Evolutionary conservation across 2,797 vertebrate genomes (phyloP), one percentile per base, ranked within the genome.

Genomic region (Periparus ater): DNA sequence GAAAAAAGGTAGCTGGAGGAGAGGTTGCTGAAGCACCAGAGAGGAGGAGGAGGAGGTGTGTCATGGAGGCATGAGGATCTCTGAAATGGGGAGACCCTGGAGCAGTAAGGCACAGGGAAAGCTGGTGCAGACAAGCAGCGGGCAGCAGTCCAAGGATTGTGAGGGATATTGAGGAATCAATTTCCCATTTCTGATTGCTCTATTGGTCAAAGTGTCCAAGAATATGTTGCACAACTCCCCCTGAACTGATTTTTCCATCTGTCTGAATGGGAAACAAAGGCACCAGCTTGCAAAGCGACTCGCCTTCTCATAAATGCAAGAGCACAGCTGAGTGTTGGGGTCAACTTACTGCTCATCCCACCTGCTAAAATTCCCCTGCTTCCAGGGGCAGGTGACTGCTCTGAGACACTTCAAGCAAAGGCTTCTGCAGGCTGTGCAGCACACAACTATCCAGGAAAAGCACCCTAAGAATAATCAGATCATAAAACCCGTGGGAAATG

Each of bases 1-100:
- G 47, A 44, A 53, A 18, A 63, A 57, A 73, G 13, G 4, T 9
- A 51, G 11, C 9, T 73, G 60, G 42, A 54, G 38, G 13, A 61
- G 34, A 80, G 53, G 10, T 3, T 79, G 67, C 50, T 82, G 78
- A 77, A 88, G 30, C 25, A 36, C 34, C 54, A 30, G 22, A 55
- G 30, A 44, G 25, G 9, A 36, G 38, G 9, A 36, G 38, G 17
- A 83, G 38, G 17, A 83, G 13, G 11, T 42, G 13, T 63, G 26
- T 15, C 1, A 0, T 16, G 20, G 11, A 21, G 53, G 11, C 36
- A 17, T 0, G 8, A 36, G 22, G 6, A 27, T 83, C 30, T 74
- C 53, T 85, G 53, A 21, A 67, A 36, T 0, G 4, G 13, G 34
- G 18, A 88, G 10, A 74, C 8, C 9, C 11, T 0, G 2, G 29